Conservation (phyloP, 2,888 invertebrate genomes). For the Thymelicus lineola region DNA sequence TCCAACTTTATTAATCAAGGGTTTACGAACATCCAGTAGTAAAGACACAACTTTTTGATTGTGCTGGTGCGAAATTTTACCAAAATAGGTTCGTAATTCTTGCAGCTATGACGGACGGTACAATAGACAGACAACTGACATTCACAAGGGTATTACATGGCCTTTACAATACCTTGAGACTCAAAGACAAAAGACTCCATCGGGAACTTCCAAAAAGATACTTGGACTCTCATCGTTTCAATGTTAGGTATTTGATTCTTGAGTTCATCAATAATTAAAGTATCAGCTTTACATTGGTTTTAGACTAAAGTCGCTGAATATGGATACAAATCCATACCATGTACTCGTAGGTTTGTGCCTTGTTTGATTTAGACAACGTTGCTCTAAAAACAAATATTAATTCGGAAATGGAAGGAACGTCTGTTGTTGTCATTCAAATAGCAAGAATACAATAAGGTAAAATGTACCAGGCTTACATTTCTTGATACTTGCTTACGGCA, state of each 20-base stretch:
- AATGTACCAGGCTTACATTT: constrained; percentile 17
- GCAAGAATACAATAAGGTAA: constrained; percentile 10
- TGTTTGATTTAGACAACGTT: not conserved
- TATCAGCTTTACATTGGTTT: too few species aligned
- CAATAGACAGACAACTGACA: constrained; percentile 42
- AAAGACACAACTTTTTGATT: constrained; percentile 28
- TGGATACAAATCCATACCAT: too few species aligned
- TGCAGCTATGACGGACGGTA: constrained; percentile 25
- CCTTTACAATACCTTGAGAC: constrained; percentile 38
- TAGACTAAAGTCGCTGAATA: too few species aligned
- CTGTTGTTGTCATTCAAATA: constrained; percentile 15
- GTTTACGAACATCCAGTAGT: constrained; percentile 1
- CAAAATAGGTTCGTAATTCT: constrained; percentile 34
- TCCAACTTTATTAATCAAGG: constrained; percentile 17
- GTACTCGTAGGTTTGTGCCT: not conserved
- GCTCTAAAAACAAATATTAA: constrained; percentile 20
- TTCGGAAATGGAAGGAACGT: constrained; percentile 21
- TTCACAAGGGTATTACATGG: constrained; percentile 45
- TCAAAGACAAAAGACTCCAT: constrained; percentile 17
- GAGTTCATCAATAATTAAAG: not conserved
- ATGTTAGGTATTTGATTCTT: not conserved
- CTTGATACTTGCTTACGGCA: constrained; percentile 26
- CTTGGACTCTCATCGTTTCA: not conserved
- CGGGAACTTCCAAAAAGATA: constrained; percentile 9
- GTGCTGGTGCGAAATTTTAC: constrained; percentile 23